Percentiles rank a stretch among this genome's conserved stretches.
phyloP scores from a whole-genome alignment of 2,113 vertebrate species.

The Zingel zingel region DNA sequence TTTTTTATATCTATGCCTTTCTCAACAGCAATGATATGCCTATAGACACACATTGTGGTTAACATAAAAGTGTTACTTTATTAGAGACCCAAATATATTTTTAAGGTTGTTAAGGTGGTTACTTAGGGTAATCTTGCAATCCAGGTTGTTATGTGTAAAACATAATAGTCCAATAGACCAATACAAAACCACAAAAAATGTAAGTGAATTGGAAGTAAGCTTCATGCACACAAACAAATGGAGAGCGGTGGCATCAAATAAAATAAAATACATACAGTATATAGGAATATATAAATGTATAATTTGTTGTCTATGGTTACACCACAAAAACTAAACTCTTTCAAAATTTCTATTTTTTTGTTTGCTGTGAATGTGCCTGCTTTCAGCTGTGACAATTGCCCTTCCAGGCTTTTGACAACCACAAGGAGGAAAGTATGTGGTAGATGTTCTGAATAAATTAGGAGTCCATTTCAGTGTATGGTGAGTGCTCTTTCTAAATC shows the following conservation, averaged over 20 bases:
- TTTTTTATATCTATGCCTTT: neutral
- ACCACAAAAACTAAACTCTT: neutral
- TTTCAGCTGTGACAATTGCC: conserved; percentile 59
- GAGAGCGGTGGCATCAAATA: neutral
- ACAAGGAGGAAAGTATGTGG: conserved; percentile 16
- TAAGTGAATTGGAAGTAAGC: neutral
- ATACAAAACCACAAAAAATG: conserved; percentile 1
- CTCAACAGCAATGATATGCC: neutral
- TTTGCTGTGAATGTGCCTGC: conserved; percentile 25
- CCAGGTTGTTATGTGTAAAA: neutral
- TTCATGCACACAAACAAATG: neutral
- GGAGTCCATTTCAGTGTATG: conserved; percentile 64
- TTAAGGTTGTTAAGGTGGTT: neutral
- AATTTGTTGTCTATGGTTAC: neutral
- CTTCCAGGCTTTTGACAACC: conserved; percentile 22
- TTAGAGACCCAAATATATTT: neutral
- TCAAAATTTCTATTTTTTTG: conserved; percentile 37
- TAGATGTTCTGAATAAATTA: conserved; percentile 49
- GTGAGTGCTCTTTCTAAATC: conserved; percentile 47
- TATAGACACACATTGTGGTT: neutral
- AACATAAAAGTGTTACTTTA: neutral
- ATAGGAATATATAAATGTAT: conserved; percentile 3
- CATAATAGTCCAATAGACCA: neutral
- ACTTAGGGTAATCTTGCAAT: neutral
- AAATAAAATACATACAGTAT: neutral